Evolutionary conservation across 2,888 invertebrate genomes (phyloP), one percentile per base, ranked within the genome.

Genomic region (Helobdella robusta): DNA sequence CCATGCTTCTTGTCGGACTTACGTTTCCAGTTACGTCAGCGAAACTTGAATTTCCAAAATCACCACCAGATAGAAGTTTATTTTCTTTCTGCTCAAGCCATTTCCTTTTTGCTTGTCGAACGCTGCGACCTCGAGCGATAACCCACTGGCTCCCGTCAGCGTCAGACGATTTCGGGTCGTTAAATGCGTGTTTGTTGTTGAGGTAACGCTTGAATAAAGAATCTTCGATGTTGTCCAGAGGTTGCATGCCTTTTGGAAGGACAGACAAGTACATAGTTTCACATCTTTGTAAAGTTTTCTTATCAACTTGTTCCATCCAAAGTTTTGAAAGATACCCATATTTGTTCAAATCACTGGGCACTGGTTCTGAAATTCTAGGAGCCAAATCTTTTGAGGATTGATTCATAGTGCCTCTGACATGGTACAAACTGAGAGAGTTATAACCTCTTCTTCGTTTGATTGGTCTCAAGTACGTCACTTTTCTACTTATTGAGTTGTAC

Each of bases 241-340:
- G 65, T 32, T 59, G 30, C 15, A 50, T 28, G 4, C 59, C 66
- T 28, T 65, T 64, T 15, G 67, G 66, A 67, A 72, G 63, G 28
- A 72, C 66, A 15, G 70, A 65, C 23, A 72, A 32, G 36, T 67
- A 68, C 72, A 72, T 72, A 0, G 70, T 72, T 40, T 68, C 64
- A 0, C 71, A 72, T 58, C 69, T 71, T 58, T 71, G 66, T 11
- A 70, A 69, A 3, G 69, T 69, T 54, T 69, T 67, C 35, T 50
- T 59, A 48, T 72, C 72, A 3, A 72, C 72, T 59, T 71, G 70
- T 56, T 72, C 72, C 71, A 72, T 72, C 72, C 72, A 72, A 34
- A 72, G 36, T 35, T 68, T 60, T 2, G 72, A 72, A 23, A 72
- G 63, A n/a, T 64, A 34, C 5, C 69, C 68, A 34, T 72, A 72